Evolutionary conservation across 2,113 vertebrate genomes (phyloP).

Genomic region (Ranitomeya variabilis): DNA sequence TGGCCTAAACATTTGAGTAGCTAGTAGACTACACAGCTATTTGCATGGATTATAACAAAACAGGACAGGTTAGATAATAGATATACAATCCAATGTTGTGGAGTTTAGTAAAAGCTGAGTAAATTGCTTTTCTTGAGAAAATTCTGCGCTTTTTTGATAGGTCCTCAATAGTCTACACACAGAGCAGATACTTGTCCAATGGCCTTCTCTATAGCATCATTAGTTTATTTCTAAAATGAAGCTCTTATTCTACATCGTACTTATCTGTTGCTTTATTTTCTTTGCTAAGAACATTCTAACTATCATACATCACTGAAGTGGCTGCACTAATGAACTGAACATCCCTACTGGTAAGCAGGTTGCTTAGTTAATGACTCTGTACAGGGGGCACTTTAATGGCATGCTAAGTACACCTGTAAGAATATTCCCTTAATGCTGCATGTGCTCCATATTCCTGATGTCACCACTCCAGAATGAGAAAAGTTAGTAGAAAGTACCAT

Average conservation of each 20-base stretch:
- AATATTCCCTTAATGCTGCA: slow-evolving; percentile 22
- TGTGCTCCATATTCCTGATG: slow-evolving; percentile 31
- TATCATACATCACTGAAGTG: slow-evolving; percentile 30
- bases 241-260: neutral
- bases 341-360: slow-evolving; percentile 54
- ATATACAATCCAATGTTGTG: no score
- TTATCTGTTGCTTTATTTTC: neutral
- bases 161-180: no score
- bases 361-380: slow-evolving; percentile 51
- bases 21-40: no score
- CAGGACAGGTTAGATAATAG: no score
- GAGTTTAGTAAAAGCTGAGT: no score
- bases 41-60: no score
- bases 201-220: no score
- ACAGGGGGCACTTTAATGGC: slow-evolving; percentile 54
- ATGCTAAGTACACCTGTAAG: slow-evolving; percentile 55
- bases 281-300: neutral
- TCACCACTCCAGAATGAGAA: slow-evolving; percentile 35
- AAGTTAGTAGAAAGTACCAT: slow-evolving; percentile 32
- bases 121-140: no score
- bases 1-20: no score
- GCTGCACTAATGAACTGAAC: slow-evolving; percentile 40
- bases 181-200: no score
- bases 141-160: no score
- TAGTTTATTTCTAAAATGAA: neutral